Evolutionary conservation across 2,113 vertebrate species (phyloP).

Genomic region (Craseonycteris thonglongyai): DNA sequence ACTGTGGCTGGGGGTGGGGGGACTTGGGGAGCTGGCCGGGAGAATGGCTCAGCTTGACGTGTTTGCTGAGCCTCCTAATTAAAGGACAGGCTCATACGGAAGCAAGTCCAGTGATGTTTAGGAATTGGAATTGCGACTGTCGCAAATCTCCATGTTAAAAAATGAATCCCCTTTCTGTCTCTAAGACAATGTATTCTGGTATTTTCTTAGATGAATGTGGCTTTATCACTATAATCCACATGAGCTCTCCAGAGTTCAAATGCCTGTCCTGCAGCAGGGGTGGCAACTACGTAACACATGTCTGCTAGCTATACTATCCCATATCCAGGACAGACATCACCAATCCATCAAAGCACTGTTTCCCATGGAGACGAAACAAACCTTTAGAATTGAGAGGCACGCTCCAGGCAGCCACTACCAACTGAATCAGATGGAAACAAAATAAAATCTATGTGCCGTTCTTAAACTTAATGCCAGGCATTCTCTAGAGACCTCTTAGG

Average conservation of each 20-base stretch:
- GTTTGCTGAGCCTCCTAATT: slow-evolving; percentile 56
- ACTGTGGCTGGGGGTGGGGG: not conserved
- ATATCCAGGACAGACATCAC: slow-evolving; percentile 20
- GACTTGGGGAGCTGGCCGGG: not conserved
- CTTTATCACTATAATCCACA: slow-evolving; percentile 21
- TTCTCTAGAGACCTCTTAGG: not conserved
- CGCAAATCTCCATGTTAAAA: slow-evolving; percentile 40
- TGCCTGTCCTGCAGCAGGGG: not conserved
- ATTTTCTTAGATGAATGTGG: slow-evolving; percentile 23
- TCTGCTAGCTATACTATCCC: not conserved
- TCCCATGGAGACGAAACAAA: not conserved
- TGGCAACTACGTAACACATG: not conserved
- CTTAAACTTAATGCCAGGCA: not conserved
- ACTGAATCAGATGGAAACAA: slow-evolving; percentile 1
- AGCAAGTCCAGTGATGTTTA: slow-evolving; percentile 23
- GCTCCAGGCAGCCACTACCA: not conserved
- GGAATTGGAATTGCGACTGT: slow-evolving; percentile 24
- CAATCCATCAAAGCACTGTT: not conserved
- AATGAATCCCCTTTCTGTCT: slow-evolving; percentile 55
- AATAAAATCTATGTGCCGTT: not conserved
- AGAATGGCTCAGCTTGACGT: slow-evolving; percentile 41
- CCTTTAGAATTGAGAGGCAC: not conserved
- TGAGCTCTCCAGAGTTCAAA: slow-evolving; percentile 27
- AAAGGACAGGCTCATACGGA: slow-evolving; percentile 46
- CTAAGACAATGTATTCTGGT: not conserved